Evolutionary conservation across 2,888 invertebrate genomes (phyloP).

Genomic region (Zeuzera pyrina): DNA sequence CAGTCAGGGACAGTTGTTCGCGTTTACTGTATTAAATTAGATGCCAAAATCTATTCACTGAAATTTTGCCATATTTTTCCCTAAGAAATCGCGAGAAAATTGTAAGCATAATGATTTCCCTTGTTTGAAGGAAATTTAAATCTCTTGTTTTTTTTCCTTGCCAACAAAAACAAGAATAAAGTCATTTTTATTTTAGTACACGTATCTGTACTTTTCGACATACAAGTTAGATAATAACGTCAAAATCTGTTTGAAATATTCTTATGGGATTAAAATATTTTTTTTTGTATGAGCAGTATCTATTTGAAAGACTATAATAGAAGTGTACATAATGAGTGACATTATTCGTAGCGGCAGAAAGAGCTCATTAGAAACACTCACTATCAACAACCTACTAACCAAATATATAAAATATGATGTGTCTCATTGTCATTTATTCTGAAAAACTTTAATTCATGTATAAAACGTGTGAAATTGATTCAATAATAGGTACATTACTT

Average conservation of each 20-base stretch:
- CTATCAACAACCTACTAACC: conserved; percentile 7
- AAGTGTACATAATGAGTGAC: too few species aligned
- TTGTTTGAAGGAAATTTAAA: neutral
- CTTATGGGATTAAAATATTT: too few species aligned
- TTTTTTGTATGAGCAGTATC: neutral
- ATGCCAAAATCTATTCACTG: neutral
- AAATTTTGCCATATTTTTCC: too few species aligned
- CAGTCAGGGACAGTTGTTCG: conserved; percentile 10
- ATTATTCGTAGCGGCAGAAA: conserved; percentile 11
- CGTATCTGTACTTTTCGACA: too few species aligned
- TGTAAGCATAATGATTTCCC: neutral
- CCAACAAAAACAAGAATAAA: too few species aligned
- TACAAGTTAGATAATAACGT: too few species aligned
- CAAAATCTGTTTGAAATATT: too few species aligned
- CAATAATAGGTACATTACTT: too few species aligned
- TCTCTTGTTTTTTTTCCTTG: neutral
- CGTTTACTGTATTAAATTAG: neutral
- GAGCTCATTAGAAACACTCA: conserved; percentile 16
- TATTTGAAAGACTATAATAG: neutral
- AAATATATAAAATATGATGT: conserved; percentile 12
- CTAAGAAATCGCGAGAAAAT: neutral
- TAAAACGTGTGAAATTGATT: too few species aligned
- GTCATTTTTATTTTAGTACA: neutral
- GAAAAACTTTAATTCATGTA: too few species aligned
- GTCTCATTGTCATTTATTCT: conserved; percentile 11